Evolutionary conservation across 2,797 vertebrate species (phyloP).

Genomic region (Macroramphosus scolopax): DNA sequence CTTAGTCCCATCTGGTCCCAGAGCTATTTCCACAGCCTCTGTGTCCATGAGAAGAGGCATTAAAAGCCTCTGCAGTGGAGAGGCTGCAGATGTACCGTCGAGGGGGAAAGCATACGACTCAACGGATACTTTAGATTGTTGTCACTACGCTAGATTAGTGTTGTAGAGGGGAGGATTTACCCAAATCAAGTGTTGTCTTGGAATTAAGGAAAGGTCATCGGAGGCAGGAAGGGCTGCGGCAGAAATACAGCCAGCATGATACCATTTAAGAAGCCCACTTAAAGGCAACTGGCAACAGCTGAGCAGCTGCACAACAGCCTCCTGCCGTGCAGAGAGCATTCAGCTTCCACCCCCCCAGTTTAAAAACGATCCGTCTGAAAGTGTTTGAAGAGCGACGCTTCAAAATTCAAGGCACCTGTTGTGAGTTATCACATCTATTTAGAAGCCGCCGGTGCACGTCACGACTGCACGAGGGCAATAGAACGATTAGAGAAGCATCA

Average conservation of each 20-base stretch:
- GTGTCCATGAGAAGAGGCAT: slow-evolving; percentile 15
- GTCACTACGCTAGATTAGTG: too few species aligned
- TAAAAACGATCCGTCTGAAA: slow-evolving; percentile 34
- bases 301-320: slow-evolving; percentile 22
- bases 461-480: too few species aligned
- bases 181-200: too few species aligned
- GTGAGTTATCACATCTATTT: too few species aligned
- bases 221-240: not conserved
- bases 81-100: slow-evolving; percentile 8
- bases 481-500: too few species aligned
- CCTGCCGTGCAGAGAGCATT: slow-evolving; percentile 31
- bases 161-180: too few species aligned
- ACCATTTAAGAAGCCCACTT: slow-evolving; percentile 25
- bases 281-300: slow-evolving; percentile 29
- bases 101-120: slow-evolving; percentile 2
- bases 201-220: slow-evolving; percentile 1
- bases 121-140: too few species aligned
- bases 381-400: slow-evolving; percentile 20
- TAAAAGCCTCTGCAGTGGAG: slow-evolving; percentile 1
- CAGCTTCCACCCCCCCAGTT: slow-evolving; percentile 12
- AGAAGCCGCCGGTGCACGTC: too few species aligned
- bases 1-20: slow-evolving; percentile 48
- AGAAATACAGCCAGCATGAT: slow-evolving; percentile 33
- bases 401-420: slow-evolving; percentile 8
- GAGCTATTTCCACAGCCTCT: slow-evolving; percentile 17